Evolutionary conservation across 1,140 invertebrate genomes (phyloP), one percentile per base, ranked within the genome.

Genomic region (Cryptotermes secundus): DNA sequence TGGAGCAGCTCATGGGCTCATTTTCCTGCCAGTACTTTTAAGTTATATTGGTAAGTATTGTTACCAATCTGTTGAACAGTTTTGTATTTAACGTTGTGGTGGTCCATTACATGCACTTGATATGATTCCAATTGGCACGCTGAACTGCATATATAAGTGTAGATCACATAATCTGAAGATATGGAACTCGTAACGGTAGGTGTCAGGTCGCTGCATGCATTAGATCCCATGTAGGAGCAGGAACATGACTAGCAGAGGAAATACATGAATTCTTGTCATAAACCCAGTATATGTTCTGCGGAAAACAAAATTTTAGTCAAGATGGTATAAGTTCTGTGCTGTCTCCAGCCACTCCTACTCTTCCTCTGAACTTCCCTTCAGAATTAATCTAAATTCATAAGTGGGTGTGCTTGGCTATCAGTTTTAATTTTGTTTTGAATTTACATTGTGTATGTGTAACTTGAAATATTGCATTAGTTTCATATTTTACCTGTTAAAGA

Each of bases 21-120:
- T 99, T 87, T 99, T 99, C 91, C 91, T 99, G 86, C 98, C 98
- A 79, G 98, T 99, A 59, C 92, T 99, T 87, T 93, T 99, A 83
- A 98, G 97, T 91, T 98, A 98, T 92, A 95, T 97, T 88, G 98
- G 98, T 98, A 92, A 96, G 95, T 87, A 31, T 72, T 72, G 3
- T 35, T 34, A 34, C 12, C 35, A 84, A 12, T 79, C 26, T 49
- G 35, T 83, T 59, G 26, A 45, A 42, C 12, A 34, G 0, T 22
- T 31, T 83, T 82, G n/a, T 35, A 36, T 16, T 53, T 53, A 45
- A 9, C 34, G 0, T n/a, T 34, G 9, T 34, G 9, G 45, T n/a
- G 10, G 19, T n/a, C 38, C 24, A n/a, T 12, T 26, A 24, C 24
- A 14, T 35, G 14, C 42, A 42, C 35, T 3, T 42, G 65, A 79